Percentiles rank a stretch among this genome's conserved stretches.
These are phyloP conservation scores for Delia radicum DNA, from an alignment of 1,140 invertebrate species.

Conservation along the genomic window DNA sequence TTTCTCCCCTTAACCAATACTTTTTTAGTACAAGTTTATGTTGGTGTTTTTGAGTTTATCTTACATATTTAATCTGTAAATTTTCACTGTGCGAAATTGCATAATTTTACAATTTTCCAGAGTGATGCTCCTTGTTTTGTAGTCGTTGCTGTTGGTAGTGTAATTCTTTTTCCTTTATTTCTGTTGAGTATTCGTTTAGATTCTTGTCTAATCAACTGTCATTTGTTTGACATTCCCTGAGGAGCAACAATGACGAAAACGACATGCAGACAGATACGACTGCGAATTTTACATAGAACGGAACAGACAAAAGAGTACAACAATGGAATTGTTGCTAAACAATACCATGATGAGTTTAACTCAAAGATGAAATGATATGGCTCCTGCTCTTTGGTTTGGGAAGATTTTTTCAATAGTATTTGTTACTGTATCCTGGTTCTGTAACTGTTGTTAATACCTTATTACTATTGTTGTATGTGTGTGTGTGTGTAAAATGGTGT, in stretches of 20 bases:
- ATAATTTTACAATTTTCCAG: slow-evolving; percentile 57
- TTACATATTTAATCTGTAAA: slow-evolving; percentile 16
- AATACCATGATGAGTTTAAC: not conserved
- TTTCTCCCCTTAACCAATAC: not conserved
- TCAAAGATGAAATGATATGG: slow-evolving; percentile 6
- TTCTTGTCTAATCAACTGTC: slow-evolving; percentile 56
- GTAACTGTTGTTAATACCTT: slow-evolving; percentile 12
- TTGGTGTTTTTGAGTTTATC: not conserved
- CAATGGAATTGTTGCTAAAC: not conserved
- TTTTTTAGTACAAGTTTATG: not conserved
- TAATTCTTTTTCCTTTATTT: not conserved
- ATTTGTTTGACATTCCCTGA: slow-evolving; percentile 55
- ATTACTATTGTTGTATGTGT: slow-evolving; percentile 3
- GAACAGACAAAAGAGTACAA: not conserved
- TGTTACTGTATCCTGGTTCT: not conserved
- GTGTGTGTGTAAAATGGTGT: too few relatives aligned
- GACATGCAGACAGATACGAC: not conserved
- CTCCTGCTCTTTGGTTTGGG: not conserved
- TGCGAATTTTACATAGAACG: slow-evolving; percentile 31
- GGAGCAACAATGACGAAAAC: slow-evolving; percentile 40
- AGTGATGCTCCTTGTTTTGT: slow-evolving; percentile 30
- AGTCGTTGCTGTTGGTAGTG: not conserved
- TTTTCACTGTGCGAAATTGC: slow-evolving; percentile 41
- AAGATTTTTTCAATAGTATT: not conserved
- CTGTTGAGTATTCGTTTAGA: slow-evolving; percentile 34